phyloP scores from a whole-genome alignment of 2,797 vertebrate genomes.

The Microcaecilia unicolor region DNA sequence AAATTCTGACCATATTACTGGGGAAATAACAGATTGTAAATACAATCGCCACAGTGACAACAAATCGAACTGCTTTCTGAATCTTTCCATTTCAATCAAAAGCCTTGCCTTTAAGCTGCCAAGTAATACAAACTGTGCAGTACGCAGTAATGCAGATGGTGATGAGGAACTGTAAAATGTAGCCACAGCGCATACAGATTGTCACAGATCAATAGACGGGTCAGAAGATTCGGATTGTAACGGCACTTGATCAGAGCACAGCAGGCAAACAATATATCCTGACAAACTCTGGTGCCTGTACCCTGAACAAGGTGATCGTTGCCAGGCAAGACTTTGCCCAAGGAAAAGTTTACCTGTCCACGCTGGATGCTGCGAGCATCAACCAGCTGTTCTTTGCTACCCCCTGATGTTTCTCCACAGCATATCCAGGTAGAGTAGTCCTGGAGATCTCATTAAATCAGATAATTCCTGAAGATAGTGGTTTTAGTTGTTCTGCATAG shows the following conservation, averaged over 20 bases:
- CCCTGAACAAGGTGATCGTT: constrained; percentile 83
- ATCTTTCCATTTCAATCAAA: constrained; percentile 57
- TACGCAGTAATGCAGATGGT: constrained; percentile 52
- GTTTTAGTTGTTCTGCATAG: no score
- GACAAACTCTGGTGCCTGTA: constrained; percentile 80
- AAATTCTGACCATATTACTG: constrained; percentile 54
- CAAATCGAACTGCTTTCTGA: constrained; percentile 56
- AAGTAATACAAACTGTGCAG: constrained; percentile 54
- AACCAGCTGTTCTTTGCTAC: constrained; percentile 91
- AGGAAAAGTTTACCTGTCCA: constrained; percentile 84
- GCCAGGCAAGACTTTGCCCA: constrained; percentile 81
- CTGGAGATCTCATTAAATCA: no score
- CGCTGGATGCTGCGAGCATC: constrained; percentile 81
- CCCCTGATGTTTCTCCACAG: constrained; percentile 79
- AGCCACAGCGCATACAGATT: no score
- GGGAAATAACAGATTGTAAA: constrained; percentile 64
- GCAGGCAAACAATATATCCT: constrained; percentile 88
- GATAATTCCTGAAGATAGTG: no score
- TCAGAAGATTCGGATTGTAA: constrained; percentile 95
- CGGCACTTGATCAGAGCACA: constrained; percentile 79
- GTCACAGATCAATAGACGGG: constrained; percentile 92
- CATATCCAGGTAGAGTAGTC: constrained; percentile 81
- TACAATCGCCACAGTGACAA: constrained; percentile 55
- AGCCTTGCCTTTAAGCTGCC: constrained; percentile 53
- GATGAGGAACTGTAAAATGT: constrained; percentile 53